Conservation (phyloP, 2,888 invertebrate genomes). For the Tanypteryx hageni region DNA sequence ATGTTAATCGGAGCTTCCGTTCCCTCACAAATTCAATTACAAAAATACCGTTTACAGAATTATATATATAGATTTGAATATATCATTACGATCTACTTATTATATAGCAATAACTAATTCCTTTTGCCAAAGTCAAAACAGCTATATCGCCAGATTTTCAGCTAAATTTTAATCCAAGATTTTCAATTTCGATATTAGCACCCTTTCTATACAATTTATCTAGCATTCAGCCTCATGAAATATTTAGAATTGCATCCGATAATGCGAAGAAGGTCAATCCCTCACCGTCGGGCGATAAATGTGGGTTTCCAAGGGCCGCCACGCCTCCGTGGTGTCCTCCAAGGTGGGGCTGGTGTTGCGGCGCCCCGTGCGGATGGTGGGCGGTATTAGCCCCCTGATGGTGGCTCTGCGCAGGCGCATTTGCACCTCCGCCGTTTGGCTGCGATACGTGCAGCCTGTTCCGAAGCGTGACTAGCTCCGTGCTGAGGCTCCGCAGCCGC, state of each 20-base stretch:
- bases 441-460: slow-evolving; percentile 89
- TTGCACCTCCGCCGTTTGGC: slow-evolving; percentile 74
- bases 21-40: too few species aligned
- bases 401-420: slow-evolving; percentile 72
- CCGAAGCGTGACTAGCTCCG: slow-evolving; percentile 93
- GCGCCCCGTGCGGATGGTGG: slow-evolving; percentile 69
- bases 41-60: too few species aligned
- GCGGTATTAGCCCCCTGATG: slow-evolving; percentile 67
- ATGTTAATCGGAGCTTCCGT: too few species aligned
- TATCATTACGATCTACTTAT: too few species aligned
- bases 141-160: too few species aligned
- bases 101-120: too few species aligned
- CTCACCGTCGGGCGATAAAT: slow-evolving; percentile 71
- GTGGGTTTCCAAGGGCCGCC: slow-evolving; percentile 72
- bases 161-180: too few species aligned
- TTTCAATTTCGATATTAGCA: too few species aligned
- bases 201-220: too few species aligned
- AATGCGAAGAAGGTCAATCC: neutral
- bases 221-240: too few species aligned
- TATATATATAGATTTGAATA: too few species aligned
- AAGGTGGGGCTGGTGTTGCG: slow-evolving; percentile 70
- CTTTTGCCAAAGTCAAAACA: too few species aligned
- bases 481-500: slow-evolving; percentile 91
- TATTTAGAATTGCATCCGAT: neutral
- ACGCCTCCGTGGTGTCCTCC: slow-evolving; percentile 74